A percentile compares a stretch with the other conserved stretches of the same genome.
Evolutionary conservation across 2,113 vertebrate species (phyloP).

Genomic region (Rhineura floridana): DNA sequence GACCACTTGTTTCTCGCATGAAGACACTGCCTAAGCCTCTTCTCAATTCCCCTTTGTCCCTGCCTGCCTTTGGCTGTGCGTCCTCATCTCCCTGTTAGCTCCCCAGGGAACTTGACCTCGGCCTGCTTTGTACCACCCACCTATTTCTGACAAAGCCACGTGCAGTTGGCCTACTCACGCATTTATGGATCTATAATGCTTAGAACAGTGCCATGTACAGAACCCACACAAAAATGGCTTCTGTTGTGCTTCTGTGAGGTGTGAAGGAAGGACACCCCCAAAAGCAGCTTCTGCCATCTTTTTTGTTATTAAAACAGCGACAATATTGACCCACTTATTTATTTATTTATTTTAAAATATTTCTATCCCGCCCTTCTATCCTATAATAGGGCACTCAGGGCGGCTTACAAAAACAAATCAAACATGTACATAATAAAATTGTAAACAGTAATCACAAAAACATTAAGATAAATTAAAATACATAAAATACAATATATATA

Average conservation of each 20-base stretch:
- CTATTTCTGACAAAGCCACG: not conserved
- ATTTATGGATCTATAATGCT: not conserved
- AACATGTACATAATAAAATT: too few species aligned
- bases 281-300: not conserved
- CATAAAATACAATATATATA: too few species aligned
- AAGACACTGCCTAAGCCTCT: not conserved
- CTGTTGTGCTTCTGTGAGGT: not conserved
- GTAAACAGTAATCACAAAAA: too few species aligned
- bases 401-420: too few species aligned
- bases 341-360: too few species aligned
- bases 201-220: not conserved
- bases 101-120: not conserved
- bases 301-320: not conserved
- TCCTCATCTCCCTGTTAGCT: not conserved
- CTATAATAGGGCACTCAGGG: too few species aligned
- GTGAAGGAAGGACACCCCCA: too few species aligned
- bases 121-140: not conserved
- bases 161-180: not conserved
- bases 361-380: too few species aligned
- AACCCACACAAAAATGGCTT: not conserved
- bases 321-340: conserved; percentile 15
- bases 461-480: too few species aligned
- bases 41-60: not conserved
- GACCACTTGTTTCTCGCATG: too few species aligned
- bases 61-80: not conserved